Percentiles rank a stretch among this genome's conserved stretches.
Conservation (phyloP, 2,797 vertebrate species). For the Rallus crepitans region DNA sequence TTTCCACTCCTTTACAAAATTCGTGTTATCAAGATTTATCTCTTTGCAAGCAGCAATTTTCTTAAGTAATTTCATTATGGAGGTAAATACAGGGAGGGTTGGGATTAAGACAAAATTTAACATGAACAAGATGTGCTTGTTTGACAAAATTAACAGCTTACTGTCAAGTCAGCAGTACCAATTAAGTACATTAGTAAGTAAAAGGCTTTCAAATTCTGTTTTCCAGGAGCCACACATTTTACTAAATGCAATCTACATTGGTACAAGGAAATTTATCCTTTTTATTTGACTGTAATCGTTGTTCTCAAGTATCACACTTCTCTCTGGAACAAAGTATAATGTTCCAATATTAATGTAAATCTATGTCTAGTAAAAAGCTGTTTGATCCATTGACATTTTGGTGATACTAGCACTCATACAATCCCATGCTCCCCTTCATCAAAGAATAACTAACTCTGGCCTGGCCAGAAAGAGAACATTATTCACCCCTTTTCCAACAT, state of each 20-base stretch:
- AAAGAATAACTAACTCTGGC: neutral
- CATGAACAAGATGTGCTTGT: neutral
- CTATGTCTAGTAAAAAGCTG: neutral
- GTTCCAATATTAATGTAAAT: neutral
- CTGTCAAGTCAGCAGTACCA: neutral
- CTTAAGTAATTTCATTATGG: conserved; percentile 14
- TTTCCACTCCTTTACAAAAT: neutral
- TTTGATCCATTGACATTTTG: neutral
- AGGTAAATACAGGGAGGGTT: neutral
- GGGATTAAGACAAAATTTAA: neutral
- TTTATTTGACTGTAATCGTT: neutral
- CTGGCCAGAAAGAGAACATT: no score
- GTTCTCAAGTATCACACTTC: neutral
- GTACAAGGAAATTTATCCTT: neutral
- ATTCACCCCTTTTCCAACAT: no score
- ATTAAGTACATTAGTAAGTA: neutral
- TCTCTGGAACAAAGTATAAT: neutral
- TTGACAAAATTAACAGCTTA: conserved; percentile 11
- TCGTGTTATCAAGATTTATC: neutral
- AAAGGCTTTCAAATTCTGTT: neutral
- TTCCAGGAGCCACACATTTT: neutral
- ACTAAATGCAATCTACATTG: neutral
- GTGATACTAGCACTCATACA: neutral
- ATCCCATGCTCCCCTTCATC: neutral
- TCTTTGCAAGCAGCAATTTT: neutral